Conservation (phyloP, 2,113 vertebrate species). For the Psephotus haematonotus region DNA sequence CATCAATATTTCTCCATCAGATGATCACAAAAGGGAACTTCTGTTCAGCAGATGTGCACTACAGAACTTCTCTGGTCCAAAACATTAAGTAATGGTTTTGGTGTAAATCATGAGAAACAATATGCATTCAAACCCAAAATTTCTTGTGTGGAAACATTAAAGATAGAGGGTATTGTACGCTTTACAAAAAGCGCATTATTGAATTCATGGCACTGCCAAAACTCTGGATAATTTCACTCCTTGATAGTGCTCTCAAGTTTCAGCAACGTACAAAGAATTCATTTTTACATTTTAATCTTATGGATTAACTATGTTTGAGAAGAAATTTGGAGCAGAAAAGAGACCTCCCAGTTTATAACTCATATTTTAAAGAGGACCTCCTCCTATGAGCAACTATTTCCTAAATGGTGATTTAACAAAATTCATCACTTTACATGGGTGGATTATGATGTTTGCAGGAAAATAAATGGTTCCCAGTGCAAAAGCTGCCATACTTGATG, state of each 20-base stretch:
- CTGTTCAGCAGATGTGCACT: not conserved
- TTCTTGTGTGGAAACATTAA: not conserved
- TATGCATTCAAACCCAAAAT: not conserved
- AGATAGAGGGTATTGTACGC: not conserved
- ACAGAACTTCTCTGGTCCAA: not conserved
- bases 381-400: not conserved
- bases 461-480: constrained; percentile 10
- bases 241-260: not conserved
- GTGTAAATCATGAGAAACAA: not conserved
- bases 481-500: not conserved
- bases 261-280: constrained; percentile 8
- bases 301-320: constrained; percentile 12
- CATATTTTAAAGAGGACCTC: not conserved
- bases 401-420: not conserved
- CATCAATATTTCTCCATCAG: not conserved
- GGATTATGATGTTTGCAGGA: not conserved
- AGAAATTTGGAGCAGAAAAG: not conserved
- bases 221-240: constrained; percentile 27
- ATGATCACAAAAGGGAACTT: not conserved
- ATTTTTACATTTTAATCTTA: constrained; percentile 41
- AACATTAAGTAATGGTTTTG: not conserved
- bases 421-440: not conserved
- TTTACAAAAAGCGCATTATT: not conserved
- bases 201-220: not conserved
- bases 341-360: constrained; percentile 24